These are phyloP conservation scores for Tetragnatha montana DNA, from an alignment of 2,888 invertebrate species.

Conservation along the genomic window DNA sequence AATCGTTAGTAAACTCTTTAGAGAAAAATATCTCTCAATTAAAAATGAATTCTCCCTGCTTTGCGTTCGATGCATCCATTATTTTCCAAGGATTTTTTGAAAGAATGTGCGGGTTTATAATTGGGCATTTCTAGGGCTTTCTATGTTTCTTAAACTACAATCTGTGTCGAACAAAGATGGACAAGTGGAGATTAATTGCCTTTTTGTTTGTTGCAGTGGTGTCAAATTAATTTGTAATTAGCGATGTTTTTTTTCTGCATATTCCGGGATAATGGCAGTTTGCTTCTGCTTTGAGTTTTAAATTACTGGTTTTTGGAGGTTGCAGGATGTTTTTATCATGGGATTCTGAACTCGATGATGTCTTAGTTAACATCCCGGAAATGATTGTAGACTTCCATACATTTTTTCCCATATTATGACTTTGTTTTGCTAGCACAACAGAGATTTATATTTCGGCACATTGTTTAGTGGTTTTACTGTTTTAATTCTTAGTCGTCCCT, in stretches of 20 bases:
- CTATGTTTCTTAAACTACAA: background rate
- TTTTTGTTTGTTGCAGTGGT: constrained; percentile 19
- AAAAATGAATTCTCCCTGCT: background rate
- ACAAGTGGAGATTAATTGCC: constrained; percentile 26
- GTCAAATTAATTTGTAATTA: constrained; percentile 41
- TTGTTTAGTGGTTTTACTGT: too few species aligned
- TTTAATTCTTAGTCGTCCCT: too few species aligned
- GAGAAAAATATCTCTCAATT: constrained; percentile 42
- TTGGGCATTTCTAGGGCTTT: background rate
- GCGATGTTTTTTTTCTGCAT: constrained; percentile 1
- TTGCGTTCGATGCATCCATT: background rate
- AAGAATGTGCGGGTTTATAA: background rate
- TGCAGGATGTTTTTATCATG: too few species aligned
- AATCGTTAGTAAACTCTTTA: constrained; percentile 13
- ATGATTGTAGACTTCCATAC: too few species aligned
- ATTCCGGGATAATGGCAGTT: background rate
- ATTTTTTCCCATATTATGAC: too few species aligned
- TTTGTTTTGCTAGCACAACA: too few species aligned
- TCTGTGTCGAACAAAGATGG: background rate
- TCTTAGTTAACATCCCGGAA: too few species aligned
- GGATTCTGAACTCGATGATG: too few species aligned
- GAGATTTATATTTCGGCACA: too few species aligned
- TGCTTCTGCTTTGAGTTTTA: background rate
- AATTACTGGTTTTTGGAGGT: too few species aligned
- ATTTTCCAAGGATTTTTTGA: constrained; percentile 25